Percentiles rank a stretch among this genome's conserved stretches.
Conservation (phyloP, 2,113 vertebrate species). For the Campylorhamphus procurvoides region DNA sequence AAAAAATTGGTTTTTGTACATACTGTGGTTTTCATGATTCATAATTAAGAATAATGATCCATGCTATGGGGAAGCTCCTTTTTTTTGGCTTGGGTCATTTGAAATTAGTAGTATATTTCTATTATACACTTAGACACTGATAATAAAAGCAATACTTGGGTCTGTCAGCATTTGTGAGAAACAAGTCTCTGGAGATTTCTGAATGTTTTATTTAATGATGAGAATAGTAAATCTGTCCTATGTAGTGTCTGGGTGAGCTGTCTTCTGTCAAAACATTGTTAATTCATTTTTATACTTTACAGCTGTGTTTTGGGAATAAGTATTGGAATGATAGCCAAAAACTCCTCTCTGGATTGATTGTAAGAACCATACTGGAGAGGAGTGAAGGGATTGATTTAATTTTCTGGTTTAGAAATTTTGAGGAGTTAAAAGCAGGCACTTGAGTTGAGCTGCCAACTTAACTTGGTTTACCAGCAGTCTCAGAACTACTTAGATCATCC, state of each 20-base stretch:
- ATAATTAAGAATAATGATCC: not conserved
- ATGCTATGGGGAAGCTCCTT: not conserved
- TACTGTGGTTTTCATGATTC: not conserved
- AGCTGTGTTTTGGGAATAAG: conserved; percentile 37
- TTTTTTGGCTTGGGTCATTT: not conserved
- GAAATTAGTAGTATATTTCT: not conserved
- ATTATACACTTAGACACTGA: not conserved
- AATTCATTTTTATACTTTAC: conserved; percentile 55
- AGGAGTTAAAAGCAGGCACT: not conserved
- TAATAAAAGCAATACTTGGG: conserved; percentile 12
- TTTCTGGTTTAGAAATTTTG: not conserved
- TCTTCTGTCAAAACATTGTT: conserved; percentile 41
- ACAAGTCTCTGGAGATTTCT: not conserved
- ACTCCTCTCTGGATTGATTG: not conserved
- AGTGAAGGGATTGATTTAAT: not conserved
- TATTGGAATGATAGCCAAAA: conserved; percentile 16
- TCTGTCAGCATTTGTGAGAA: conserved; percentile 30
- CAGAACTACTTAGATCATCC: not conserved
- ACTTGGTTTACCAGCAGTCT: not conserved
- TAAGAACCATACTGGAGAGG: not conserved
- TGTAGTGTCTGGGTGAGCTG: conserved; percentile 37
- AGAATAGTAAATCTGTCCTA: conserved; percentile 33
- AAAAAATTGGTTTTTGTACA: not conserved
- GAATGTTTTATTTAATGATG: conserved; percentile 13
- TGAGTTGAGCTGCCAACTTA: not conserved